Conservation (phyloP, 2,797 vertebrate species). For the Crenuchus spilurus region DNA sequence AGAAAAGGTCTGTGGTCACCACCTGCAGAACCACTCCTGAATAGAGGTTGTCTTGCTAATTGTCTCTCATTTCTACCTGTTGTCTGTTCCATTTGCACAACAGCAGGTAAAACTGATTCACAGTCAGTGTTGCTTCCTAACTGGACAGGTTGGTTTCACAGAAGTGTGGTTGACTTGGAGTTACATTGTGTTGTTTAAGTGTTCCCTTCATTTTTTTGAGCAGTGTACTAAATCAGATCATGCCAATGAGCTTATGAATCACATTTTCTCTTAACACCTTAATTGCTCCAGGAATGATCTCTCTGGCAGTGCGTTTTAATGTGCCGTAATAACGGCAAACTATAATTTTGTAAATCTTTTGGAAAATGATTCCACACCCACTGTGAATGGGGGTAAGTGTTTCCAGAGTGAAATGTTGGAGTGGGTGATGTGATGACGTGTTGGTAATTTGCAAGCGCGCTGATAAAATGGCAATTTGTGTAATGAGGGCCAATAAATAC, state of each 20-base stretch:
- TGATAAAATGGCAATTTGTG: conserved; percentile 14
- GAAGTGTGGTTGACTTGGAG: not conserved
- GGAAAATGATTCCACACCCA: conserved; percentile 19
- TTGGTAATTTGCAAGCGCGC: conserved; percentile 3
- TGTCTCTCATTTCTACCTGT: no score
- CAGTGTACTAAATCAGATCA: not conserved
- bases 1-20: no score
- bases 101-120: no score
- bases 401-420: conserved; percentile 5
- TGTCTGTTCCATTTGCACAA: no score
- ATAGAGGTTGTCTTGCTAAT: no score
- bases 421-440: not conserved
- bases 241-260: not conserved
- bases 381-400: not conserved
- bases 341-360: not conserved
- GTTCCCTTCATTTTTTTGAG: no score
- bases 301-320: not conserved
- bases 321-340: not conserved
- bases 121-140: no score
- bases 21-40: no score
- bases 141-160: no score
- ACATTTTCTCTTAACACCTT: not conserved
- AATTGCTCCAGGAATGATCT: not conserved
- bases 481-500: conserved; percentile 8
- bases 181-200: no score